phyloP scores from a whole-genome alignment of 2,888 invertebrate genomes.

The Melinaea menophilus region DNA sequence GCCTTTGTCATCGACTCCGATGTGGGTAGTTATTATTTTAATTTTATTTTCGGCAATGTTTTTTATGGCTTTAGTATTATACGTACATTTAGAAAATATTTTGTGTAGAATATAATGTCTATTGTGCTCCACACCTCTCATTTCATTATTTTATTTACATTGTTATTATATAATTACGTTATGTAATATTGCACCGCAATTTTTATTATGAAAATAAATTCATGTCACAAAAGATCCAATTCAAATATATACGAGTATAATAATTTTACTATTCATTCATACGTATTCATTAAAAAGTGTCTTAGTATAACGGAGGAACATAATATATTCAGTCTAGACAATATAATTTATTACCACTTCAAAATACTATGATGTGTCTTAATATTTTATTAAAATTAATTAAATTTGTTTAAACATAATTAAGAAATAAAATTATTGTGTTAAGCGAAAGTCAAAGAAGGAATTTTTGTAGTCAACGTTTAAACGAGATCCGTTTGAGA shows the following conservation, averaged over 20 bases:
- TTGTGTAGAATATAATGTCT: background rate
- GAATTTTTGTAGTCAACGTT: too few species aligned
- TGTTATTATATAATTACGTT: too few species aligned
- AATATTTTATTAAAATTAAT: background rate
- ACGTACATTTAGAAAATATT: background rate
- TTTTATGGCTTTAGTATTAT: conserved; percentile 1
- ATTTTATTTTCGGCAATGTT: conserved; percentile 42
- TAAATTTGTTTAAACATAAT: background rate
- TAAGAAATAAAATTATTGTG: too few species aligned
- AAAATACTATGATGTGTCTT: background rate
- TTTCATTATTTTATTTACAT: too few species aligned
- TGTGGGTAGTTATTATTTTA: conserved; percentile 53
- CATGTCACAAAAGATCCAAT: too few species aligned
- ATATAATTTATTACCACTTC: background rate
- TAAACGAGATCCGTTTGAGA: too few species aligned
- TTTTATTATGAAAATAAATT: too few species aligned
- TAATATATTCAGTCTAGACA: conserved; percentile 3
- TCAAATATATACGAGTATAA: too few species aligned
- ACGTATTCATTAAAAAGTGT: conserved; percentile 4
- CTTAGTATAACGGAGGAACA: background rate
- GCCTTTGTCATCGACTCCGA: conserved; percentile 33
- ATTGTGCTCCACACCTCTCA: too few species aligned
- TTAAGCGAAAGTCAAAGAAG: too few species aligned
- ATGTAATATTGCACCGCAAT: too few species aligned
- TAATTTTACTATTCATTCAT: too few species aligned